Percentiles rank a stretch among this genome's conserved stretches.
Evolutionary conservation across 2,797 vertebrate species (phyloP).

Genomic region (Takifugu rubripes): DNA sequence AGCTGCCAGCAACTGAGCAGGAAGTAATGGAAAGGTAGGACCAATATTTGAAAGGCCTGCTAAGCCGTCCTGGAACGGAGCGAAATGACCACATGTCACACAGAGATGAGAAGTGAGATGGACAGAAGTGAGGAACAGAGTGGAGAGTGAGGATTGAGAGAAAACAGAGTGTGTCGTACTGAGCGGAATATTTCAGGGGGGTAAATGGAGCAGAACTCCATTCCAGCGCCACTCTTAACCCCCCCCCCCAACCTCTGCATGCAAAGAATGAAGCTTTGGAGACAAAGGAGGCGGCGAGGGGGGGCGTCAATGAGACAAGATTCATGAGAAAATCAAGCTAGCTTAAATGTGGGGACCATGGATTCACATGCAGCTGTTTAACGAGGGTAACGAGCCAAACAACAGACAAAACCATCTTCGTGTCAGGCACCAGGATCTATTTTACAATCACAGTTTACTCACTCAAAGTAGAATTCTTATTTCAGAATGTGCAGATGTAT

Average conservation of each 20-base stretch:
- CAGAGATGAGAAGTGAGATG: constrained; percentile 60
- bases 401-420: no score
- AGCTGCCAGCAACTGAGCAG: constrained; percentile 47
- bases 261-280: constrained; percentile 69
- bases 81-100: constrained; percentile 67
- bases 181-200: constrained; percentile 73
- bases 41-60: constrained; percentile 61
- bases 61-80: constrained; percentile 66
- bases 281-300: constrained; percentile 55
- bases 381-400: no score
- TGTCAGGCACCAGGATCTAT: no score
- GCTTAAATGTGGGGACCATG: constrained; percentile 22
- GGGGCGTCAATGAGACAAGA: constrained; percentile 26
- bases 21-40: constrained; percentile 57
- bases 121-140: constrained; percentile 47
- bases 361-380: no score
- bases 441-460: no score
- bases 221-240: constrained; percentile 72
- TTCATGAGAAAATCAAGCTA: constrained; percentile 46
- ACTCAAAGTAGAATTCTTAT: no score
- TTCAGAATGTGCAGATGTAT: no score
- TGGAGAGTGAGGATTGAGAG: constrained; percentile 47
- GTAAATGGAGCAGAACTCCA: constrained; percentile 78
- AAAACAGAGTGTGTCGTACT: constrained; percentile 66
- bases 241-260: constrained; percentile 69